These are phyloP conservation scores for Scotopteryx bipunctaria DNA, from an alignment of 2,888 invertebrate genomes.

Conservation along the genomic window DNA sequence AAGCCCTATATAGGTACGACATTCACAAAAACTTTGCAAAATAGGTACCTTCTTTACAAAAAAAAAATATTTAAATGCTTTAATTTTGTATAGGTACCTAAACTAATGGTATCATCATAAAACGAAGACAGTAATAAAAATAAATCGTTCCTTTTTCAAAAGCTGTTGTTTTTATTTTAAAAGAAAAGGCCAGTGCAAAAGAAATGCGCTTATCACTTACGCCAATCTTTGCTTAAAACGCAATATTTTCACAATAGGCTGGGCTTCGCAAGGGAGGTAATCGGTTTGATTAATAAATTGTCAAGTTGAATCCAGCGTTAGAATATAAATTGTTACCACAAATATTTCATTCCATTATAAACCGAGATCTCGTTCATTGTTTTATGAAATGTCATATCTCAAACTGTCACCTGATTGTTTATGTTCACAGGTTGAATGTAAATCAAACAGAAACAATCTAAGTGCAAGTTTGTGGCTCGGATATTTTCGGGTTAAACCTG, in stretches of 20 bases:
- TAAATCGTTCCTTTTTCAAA: too few species aligned
- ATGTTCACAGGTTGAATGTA: slow-evolving; percentile 58
- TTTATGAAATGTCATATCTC: slow-evolving; percentile 80
- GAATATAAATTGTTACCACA: slow-evolving; percentile 82
- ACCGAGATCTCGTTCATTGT: slow-evolving; percentile 77
- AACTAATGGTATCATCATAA: too few species aligned
- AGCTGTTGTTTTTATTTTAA: too few species aligned
- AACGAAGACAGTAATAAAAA: too few species aligned
- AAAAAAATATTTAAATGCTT: too few species aligned
- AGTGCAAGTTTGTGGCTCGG: slow-evolving; percentile 30
- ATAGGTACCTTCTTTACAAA: too few species aligned
- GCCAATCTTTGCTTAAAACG: neutral
- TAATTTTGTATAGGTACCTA: too few species aligned
- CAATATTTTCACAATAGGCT: slow-evolving; percentile 79
- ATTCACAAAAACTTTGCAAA: too few species aligned
- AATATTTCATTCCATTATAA: slow-evolving; percentile 81
- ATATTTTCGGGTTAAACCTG: slow-evolving; percentile 14
- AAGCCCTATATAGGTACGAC: too few species aligned
- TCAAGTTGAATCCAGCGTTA: slow-evolving; percentile 81
- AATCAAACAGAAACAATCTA: slow-evolving; percentile 51
- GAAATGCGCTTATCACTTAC: neutral
- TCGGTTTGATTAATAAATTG: slow-evolving; percentile 84
- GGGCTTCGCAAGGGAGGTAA: slow-evolving; percentile 76
- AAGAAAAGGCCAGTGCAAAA: neutral
- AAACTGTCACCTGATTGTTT: slow-evolving; percentile 81